Base-by-base conservation (phyloP, 2,113 vertebrate species). In the Percina caprodes region DNA sequence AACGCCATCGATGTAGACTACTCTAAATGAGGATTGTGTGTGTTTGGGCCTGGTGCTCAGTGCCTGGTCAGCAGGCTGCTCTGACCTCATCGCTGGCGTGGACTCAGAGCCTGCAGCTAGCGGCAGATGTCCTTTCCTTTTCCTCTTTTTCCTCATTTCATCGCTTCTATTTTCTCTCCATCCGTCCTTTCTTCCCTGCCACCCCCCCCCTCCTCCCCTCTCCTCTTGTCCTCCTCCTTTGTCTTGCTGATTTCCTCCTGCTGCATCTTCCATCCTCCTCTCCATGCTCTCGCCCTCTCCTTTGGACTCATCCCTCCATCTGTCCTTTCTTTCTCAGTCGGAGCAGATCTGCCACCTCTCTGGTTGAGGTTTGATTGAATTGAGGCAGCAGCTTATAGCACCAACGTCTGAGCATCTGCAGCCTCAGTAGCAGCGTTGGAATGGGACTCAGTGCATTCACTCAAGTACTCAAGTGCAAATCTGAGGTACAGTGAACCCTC, bases 1-100 rank as follows among this genome's bases (percentile, higher is more conserved):
- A 39, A 9, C 35, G 4, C 26, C 7, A 39, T 7, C 35, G 35
- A 39, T 39, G 9, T 9, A 39, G 35, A 39, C 35, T 7, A 39
- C 35, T 39, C 35, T 39, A 39, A 39, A 8, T 9, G 35, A 39
- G 35, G 9, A 1, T 39, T 39, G 35, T 62, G 42, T 42, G 26
- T 39, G 67, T 33, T 23, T 26, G 16, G 39, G 66, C 55, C 73
- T 33, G 79, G 48, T 24, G 60, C 52, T 74, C 77, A 52, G 52
- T 67, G 68, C 69, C 52, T 62, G 74, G 82, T 65, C 74, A 26
- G 71, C 81, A 74, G 63, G 74, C 48, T 21, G 30, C 35, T 51
- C 79, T 89, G 82, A 91, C 70, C 68, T 91, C 87, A 89, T 69
- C 74, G 55, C 74, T 91, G 89, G 89, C 89, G 13, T 7, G 8